Conservation (phyloP, 2,797 vertebrate species). For the Dryobates pubescens region DNA sequence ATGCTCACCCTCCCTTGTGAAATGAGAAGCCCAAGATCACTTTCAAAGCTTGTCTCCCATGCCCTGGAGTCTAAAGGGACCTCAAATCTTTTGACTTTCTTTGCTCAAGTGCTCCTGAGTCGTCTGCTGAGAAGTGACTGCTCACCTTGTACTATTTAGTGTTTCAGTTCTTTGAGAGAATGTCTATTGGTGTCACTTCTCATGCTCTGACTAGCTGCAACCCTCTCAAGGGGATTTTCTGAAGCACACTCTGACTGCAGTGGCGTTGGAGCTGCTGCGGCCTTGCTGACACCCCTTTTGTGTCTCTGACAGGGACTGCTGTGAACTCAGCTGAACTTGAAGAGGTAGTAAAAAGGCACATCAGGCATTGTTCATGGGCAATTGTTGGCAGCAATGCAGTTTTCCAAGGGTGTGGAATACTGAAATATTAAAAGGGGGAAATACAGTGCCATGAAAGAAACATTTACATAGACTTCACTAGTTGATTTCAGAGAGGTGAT, state of each 20-base stretch:
- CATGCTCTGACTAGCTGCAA: not conserved
- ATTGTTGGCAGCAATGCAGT: not conserved
- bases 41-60: not conserved
- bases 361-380: not conserved
- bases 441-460: not conserved
- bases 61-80: not conserved
- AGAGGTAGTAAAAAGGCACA: not conserved
- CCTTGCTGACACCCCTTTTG: not conserved
- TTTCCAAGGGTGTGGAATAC: not conserved
- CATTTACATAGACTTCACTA: not conserved
- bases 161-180: not conserved
- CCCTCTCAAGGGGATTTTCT: not conserved
- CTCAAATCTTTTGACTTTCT: not conserved
- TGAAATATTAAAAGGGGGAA: not conserved
- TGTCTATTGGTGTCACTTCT: not conserved
- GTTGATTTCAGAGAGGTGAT: not conserved
- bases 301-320: not conserved
- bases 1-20: not conserved
- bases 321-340: not conserved
- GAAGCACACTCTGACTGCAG: not conserved
- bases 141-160: not conserved
- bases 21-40: not conserved
- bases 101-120: not conserved
- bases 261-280: accelerated
- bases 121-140: accelerated